phyloP scores from a whole-genome alignment of 2,113 vertebrate genomes.

The Ammodytes marinus region DNA sequence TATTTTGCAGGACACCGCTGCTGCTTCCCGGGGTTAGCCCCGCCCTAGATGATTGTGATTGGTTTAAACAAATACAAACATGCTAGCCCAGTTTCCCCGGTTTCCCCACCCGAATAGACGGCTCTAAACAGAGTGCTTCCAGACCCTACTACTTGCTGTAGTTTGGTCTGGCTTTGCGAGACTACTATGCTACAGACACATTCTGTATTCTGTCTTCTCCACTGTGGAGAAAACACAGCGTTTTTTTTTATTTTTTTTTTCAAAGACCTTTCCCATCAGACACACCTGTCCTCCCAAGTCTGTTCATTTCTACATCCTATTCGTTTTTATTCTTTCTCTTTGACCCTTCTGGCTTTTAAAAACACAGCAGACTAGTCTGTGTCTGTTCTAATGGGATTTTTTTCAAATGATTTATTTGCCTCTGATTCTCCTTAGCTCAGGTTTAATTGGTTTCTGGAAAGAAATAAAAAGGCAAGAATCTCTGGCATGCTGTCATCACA shows the following conservation, averaged over 20 bases:
- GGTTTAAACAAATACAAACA: too few species aligned
- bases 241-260: slow-evolving; percentile 61
- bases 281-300: slow-evolving; percentile 58
- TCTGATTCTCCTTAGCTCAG: slow-evolving; percentile 49
- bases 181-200: slow-evolving; percentile 37
- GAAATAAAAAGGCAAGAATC: slow-evolving; percentile 25
- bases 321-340: slow-evolving; percentile 50
- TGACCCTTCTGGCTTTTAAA: slow-evolving; percentile 61
- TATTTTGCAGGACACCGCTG: too few species aligned
- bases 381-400: slow-evolving; percentile 73
- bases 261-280: slow-evolving; percentile 70
- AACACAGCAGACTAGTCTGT: slow-evolving; percentile 60
- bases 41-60: too few species aligned
- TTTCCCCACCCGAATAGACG: too few species aligned
- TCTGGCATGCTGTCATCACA: slow-evolving; percentile 42
- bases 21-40: too few species aligned
- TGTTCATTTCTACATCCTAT: slow-evolving; percentile 72
- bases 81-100: too few species aligned
- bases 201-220: slow-evolving; percentile 55
- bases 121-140: too few species aligned
- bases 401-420: slow-evolving; percentile 62
- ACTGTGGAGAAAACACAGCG: slow-evolving; percentile 55
- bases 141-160: too few species aligned
- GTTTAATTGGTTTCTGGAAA: slow-evolving; percentile 63
- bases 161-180: too few species aligned